phyloP scores from a whole-genome alignment of 1,140 invertebrate species.

The Homarus americanus region DNA sequence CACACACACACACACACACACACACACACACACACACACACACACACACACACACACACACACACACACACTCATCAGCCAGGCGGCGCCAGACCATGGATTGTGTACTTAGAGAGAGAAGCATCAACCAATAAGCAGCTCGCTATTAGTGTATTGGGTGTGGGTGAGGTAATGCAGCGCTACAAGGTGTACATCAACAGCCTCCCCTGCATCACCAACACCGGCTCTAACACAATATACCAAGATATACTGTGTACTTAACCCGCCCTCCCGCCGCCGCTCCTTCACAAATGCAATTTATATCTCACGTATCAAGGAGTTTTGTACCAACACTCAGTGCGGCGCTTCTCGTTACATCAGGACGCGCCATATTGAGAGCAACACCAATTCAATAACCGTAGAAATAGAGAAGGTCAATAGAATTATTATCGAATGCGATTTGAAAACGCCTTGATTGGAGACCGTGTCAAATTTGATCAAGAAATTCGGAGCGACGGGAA shows the following conservation, averaged over 20 bases:
- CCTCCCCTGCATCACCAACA: neutral
- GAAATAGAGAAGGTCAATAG: slow-evolving; percentile 70
- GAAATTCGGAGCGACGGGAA: slow-evolving; percentile 45
- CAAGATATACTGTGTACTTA: slow-evolving; percentile 35
- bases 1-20: too few species aligned
- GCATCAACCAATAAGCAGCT: too few species aligned
- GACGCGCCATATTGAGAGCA: slow-evolving; percentile 27
- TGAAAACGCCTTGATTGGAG: slow-evolving; percentile 67
- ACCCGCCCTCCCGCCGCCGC: neutral
- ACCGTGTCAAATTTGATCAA: slow-evolving; percentile 69
- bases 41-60: too few species aligned
- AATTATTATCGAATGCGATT: slow-evolving; percentile 70
- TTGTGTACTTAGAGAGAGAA: too few species aligned
- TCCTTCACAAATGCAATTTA: slow-evolving; percentile 59
- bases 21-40: too few species aligned
- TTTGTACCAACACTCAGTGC: slow-evolving; percentile 36
- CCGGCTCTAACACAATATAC: slow-evolving; percentile 28
- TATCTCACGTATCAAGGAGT: slow-evolving; percentile 35
- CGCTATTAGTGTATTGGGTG: too few species aligned
- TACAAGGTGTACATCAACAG: too few species aligned
- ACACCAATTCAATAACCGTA: slow-evolving; percentile 64
- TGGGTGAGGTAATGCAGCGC: too few species aligned
- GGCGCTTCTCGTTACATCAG: slow-evolving; percentile 4
- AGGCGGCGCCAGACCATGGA: too few species aligned
- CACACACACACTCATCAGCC: too few species aligned